Base-by-base conservation (phyloP, 2,797 vertebrate genomes). In the Antrozous pallidus region DNA sequence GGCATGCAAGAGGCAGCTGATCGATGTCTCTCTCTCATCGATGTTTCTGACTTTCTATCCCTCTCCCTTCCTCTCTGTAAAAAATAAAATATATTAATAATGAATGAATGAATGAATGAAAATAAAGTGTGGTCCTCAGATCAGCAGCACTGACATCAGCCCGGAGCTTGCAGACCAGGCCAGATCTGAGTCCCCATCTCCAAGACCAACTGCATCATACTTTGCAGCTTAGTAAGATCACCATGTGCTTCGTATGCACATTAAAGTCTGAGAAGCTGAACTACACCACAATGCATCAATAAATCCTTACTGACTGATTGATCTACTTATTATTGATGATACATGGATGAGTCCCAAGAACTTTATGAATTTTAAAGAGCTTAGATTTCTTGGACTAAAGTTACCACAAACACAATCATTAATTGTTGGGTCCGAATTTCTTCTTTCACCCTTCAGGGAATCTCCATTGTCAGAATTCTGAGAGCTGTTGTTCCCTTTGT, bases 351-450 rank as follows among this genome's bases (percentile, higher is more conserved):
- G 26, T 90, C 88, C 22, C 8, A 75, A 71, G n/a, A 88, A 75
- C 36, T 70, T 79, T 73, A 75, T 75, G 36, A 70, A 94, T 85
- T 90, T 90, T 90, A 88, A 90, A 90, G 63, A 90, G 73, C 54
- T 38, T 77, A 11, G 28, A 79, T 83, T 86, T 78, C 81, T 88
- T 73, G 24, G n/a, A 42, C 38, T 86, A 45, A 90, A 95, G 74
- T 86, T 85, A 56, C 33, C 81, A 56, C 9, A 16, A 58, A 63
- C 47, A 65, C 47, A 89, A 28, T 82, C 58, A 61, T 75, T 86
- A 45, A 73, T 33, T 71, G 40, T 91, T 92, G 74, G 54, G 13
- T 54, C 40, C 82, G 14, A 88, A 85, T 61, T 91, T n/a, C 28
- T 91, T n/a, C 28, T 28, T 56, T 88, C 33, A 45, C 26, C 31